Evolutionary conservation across 2,113 vertebrate species (phyloP), one percentile per base, ranked within the genome.

Genomic region (Mellivora capensis): DNA sequence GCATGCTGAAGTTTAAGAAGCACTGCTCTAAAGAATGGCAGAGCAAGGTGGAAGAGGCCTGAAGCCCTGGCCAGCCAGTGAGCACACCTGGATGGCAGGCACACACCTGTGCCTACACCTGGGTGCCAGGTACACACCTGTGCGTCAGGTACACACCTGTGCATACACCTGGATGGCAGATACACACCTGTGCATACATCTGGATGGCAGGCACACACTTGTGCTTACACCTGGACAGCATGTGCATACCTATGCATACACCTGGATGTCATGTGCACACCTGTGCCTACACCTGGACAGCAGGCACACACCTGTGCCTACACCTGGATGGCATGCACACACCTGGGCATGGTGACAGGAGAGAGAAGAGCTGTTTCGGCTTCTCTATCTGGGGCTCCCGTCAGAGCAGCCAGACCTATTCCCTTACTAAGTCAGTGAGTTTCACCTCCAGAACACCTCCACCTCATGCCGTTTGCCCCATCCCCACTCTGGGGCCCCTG

Each of bases 191-290:
- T 25, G 7, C 54, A 1, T 61, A 31, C 61, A 6, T 27, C 27
- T 13, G 61, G 61, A 14, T 1, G 61, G 61, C 27, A 62, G 4
- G 29, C 2, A 2, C 29, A 62, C 12, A 14, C 4, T 57, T 0
- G 1, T 0, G 11, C 4, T 4, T 61, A 31, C 61, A 2, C 4
- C 61, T 62, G 61, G 27, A 62, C 0, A 12, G 27, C 61, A 62
- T 2, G 27, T 25, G 1, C 13, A 27, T 1, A 11, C 4, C 62
- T 0, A 0, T 0, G 11, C 4, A 37, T 21, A 77, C 37, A 6
- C 10, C 52, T 15, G 2, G 44, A 10, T 2, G 4, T 15, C 61
- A 31, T 2, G 27, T 11, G 10, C 18, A 27, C 11, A 12, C 4
- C 62, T 0, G 1, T 0, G 11, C 4, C 47, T 21, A 77, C 37